Evolutionary conservation across 2,113 vertebrate genomes (phyloP).

Genomic region (Lepisosteus oculatus): DNA sequence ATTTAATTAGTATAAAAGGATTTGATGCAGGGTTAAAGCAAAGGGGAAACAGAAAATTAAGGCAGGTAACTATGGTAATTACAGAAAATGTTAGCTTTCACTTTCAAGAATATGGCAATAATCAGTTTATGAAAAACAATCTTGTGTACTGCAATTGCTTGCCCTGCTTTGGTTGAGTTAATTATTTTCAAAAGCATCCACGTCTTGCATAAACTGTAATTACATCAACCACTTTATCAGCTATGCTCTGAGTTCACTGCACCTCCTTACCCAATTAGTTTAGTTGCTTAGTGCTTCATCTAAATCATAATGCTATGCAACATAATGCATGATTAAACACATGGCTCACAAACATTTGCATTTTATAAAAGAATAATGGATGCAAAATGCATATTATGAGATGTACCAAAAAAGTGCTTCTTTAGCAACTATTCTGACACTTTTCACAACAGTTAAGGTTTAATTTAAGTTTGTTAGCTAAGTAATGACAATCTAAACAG

Average conservation of each 20-base stretch:
- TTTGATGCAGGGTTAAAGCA: constrained; percentile 38
- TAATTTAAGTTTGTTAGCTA: too few relatives aligned
- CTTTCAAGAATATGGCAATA: constrained; percentile 45
- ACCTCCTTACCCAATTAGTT: constrained; percentile 67
- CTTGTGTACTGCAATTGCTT: constrained; percentile 41
- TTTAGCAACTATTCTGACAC: too few relatives aligned
- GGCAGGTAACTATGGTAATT: constrained; percentile 45
- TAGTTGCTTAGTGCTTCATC: constrained; percentile 60
- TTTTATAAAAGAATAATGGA: constrained; percentile 59
- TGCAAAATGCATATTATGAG: constrained; percentile 52
- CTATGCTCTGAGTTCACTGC: constrained; percentile 56
- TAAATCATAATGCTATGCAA: constrained; percentile 53
- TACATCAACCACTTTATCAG: constrained; percentile 70
- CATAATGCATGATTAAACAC: constrained; percentile 56
- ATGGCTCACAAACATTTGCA: constrained; percentile 53
- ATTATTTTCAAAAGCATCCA: constrained; percentile 70
- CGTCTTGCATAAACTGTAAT: constrained; percentile 65
- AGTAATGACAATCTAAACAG: too few relatives aligned
- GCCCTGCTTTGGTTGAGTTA: constrained; percentile 36
- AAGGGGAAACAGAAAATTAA: constrained; percentile 48
- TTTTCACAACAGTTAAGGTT: too few relatives aligned
- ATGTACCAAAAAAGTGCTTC: too few relatives aligned
- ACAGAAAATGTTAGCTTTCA: constrained; percentile 57
- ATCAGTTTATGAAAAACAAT: constrained; percentile 36
- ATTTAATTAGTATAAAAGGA: too few relatives aligned